phyloP scores from a whole-genome alignment of 2,888 invertebrate genomes.

The Chaetoderma sp. region DNA sequence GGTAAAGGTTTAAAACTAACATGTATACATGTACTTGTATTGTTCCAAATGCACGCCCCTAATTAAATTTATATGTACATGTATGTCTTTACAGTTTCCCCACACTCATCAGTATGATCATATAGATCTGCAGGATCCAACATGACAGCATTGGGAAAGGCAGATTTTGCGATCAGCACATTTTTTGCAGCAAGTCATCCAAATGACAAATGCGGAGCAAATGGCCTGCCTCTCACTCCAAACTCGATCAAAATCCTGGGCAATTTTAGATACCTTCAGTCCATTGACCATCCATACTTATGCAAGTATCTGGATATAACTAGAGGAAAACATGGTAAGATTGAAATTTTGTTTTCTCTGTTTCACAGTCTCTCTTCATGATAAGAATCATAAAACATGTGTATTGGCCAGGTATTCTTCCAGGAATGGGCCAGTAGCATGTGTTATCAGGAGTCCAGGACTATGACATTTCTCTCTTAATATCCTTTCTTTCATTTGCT shows the following conservation, averaged over 20 bases:
- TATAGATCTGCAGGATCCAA: no score
- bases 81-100: no score
- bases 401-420: no score
- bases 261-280: constrained; percentile 84
- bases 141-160: constrained; percentile 60
- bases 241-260: constrained; percentile 96
- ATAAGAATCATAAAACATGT: background rate
- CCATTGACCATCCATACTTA: constrained; percentile 80
- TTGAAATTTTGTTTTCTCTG: background rate
- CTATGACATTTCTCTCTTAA: no score
- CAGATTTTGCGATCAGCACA: constrained; percentile 83
- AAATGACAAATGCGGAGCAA: constrained; percentile 83
- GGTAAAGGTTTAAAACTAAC: no score
- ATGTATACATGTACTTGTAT: no score
- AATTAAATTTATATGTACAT: no score
- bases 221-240: constrained; percentile 95
- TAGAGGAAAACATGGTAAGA: constrained; percentile 90
- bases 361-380: background rate
- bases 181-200: constrained; percentile 92
- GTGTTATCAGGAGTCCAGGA: no score
- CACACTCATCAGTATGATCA: no score
- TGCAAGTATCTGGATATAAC: constrained; percentile 92
- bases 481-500: no score
- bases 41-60: no score
- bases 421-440: no score